These are phyloP conservation scores for Pachypanchax playfairii DNA, from an alignment of 2,113 vertebrate genomes.

Conservation along the genomic window DNA sequence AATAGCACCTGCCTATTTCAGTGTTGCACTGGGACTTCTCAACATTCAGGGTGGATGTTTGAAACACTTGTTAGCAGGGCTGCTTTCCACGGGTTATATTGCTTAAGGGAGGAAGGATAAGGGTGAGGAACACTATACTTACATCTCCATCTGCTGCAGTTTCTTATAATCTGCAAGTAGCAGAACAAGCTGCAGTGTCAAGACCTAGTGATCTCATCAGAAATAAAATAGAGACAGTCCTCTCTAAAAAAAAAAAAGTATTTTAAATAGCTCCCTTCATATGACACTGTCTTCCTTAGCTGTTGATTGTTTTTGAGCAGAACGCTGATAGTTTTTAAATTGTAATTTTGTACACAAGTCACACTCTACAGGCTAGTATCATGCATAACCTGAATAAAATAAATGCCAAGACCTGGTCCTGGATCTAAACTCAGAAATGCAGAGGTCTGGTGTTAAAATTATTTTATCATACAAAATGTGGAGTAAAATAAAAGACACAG, in stretches of 20 bases:
- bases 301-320: conserved; percentile 12
- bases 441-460: too few relatives aligned
- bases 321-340: too few relatives aligned
- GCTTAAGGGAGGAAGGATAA: conserved; percentile 15
- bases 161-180: conserved; percentile 1
- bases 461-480: too few relatives aligned
- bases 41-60: conserved; percentile 36
- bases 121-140: conserved; percentile 8
- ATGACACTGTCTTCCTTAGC: conserved; percentile 4
- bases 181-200: neutral
- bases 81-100: conserved; percentile 56
- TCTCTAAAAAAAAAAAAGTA: conserved; percentile 19
- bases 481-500: too few relatives aligned
- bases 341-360: too few relatives aligned
- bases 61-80: conserved; percentile 61
- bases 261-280: conserved; percentile 9
- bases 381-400: too few relatives aligned
- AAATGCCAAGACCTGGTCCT: too few relatives aligned
- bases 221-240: conserved; percentile 15
- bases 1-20: conserved; percentile 62
- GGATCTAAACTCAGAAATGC: too few relatives aligned
- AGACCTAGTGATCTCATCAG: conserved; percentile 7
- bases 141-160: conserved; percentile 3
- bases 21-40: conserved; percentile 50
- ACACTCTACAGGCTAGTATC: too few relatives aligned